These are phyloP conservation scores for Sarcophaga peregrina DNA, from an alignment of 1,140 invertebrate genomes.

Conservation along the genomic window DNA sequence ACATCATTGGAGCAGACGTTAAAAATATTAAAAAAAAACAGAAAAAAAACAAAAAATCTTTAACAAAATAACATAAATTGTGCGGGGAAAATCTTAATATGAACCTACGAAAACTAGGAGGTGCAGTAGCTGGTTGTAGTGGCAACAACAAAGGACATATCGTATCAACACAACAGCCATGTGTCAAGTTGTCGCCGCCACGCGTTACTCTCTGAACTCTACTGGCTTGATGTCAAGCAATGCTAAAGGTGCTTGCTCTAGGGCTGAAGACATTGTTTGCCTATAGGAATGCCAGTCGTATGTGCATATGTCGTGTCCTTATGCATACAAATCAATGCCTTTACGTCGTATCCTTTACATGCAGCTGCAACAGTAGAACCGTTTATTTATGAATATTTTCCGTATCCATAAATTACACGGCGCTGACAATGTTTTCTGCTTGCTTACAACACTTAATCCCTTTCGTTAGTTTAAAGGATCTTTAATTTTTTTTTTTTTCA, in stretches of 20 bases:
- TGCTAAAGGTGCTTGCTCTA: too few species aligned
- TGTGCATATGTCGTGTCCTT: constrained; percentile 55
- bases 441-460: background rate
- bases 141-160: background rate
- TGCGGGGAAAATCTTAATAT: too few species aligned
- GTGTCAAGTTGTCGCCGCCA: constrained; percentile 56
- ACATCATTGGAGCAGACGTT: too few species aligned
- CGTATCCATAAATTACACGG: background rate
- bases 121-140: too few species aligned
- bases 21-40: too few species aligned
- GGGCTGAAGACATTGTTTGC: too few species aligned
- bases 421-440: background rate
- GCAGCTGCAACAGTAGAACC: background rate
- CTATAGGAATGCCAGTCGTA: background rate
- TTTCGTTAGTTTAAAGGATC: background rate
- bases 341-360: constrained; percentile 15
- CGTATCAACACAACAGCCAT: constrained; percentile 62
- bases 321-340: constrained; percentile 35
- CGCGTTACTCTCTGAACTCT: constrained; percentile 42
- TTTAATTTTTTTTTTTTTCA: background rate
- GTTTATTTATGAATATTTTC: background rate
- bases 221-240: background rate
- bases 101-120: too few species aligned
- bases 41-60: too few species aligned
- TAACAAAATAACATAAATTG: too few species aligned